Evolutionary conservation across 2,888 invertebrate species (phyloP).

Genomic region (Neoaliturus tenellus): DNA sequence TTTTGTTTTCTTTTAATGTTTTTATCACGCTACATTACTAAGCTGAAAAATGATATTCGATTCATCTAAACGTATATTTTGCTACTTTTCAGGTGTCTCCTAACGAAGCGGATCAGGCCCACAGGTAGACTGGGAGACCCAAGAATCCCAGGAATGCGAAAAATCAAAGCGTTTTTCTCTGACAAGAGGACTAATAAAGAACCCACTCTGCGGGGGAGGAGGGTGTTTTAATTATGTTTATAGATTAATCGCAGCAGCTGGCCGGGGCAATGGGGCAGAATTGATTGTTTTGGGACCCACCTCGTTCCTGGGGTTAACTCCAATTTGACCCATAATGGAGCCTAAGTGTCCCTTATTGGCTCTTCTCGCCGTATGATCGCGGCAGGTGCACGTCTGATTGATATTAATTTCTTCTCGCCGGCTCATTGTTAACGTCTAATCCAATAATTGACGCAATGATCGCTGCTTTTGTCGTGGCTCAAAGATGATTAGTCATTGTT

Average conservation of each 20-base stretch:
- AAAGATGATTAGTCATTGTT: neutral
- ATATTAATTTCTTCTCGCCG: slow-evolving; percentile 47
- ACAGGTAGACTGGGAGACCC: neutral
- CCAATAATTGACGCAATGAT: slow-evolving; percentile 1
- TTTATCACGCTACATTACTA: too few species aligned
- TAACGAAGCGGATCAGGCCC: too few species aligned
- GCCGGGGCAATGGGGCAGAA: slow-evolving; percentile 43
- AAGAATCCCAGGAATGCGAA: slow-evolving; percentile 35
- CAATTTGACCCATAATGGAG: slow-evolving; percentile 50
- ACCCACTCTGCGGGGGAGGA: slow-evolving; percentile 38
- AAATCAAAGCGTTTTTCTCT: slow-evolving; percentile 31
- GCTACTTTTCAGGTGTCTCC: too few species aligned
- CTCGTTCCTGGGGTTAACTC: slow-evolving; percentile 41
- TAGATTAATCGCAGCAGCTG: slow-evolving; percentile 49
- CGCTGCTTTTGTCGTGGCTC: neutral
- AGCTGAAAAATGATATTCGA: too few species aligned
- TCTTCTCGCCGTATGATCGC: slow-evolving; percentile 35
- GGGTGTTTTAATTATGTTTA: slow-evolving; percentile 47
- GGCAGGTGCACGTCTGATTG: slow-evolving; percentile 36
- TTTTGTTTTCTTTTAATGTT: too few species aligned
- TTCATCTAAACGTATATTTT: too few species aligned
- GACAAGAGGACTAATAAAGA: slow-evolving; percentile 34
- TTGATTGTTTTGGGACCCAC: slow-evolving; percentile 47
- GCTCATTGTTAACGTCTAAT: slow-evolving; percentile 20
- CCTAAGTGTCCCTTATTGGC: slow-evolving; percentile 49